Percentiles rank a stretch among this genome's conserved stretches.
Conservation (phyloP, 2,888 invertebrate species). For the Anagyrus pseudococci region DNA sequence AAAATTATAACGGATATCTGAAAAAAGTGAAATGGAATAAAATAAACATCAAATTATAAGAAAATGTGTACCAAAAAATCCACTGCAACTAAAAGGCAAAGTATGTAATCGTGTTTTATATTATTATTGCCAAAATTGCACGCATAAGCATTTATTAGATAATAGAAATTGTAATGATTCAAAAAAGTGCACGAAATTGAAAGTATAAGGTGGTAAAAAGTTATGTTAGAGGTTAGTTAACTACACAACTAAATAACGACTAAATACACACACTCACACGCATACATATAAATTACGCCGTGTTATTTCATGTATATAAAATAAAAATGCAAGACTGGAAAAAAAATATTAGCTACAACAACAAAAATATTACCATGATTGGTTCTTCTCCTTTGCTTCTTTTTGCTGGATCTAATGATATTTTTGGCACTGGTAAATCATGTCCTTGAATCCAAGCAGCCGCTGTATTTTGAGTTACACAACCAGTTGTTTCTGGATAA, state of each 20-base stretch:
- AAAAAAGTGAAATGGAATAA: slow-evolving; percentile 50
- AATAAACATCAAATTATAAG: slow-evolving; percentile 41
- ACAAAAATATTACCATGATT: slow-evolving; percentile 64
- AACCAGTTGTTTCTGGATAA: slow-evolving; percentile 89
- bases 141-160: slow-evolving; percentile 22
- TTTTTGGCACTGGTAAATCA: slow-evolving; percentile 79
- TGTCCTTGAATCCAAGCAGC: slow-evolving; percentile 83
- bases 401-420: slow-evolving; percentile 83
- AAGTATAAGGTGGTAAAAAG: slow-evolving; percentile 25
- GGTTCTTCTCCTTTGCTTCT: slow-evolving; percentile 68
- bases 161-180: slow-evolving; percentile 24
- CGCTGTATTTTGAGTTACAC: slow-evolving; percentile 79
- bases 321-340: neutral
- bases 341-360: neutral
- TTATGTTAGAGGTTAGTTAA: slow-evolving; percentile 9
- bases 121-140: slow-evolving; percentile 6
- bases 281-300: slow-evolving; percentile 25
- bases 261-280: slow-evolving; percentile 41
- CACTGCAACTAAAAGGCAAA: slow-evolving; percentile 33
- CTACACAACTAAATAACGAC: slow-evolving; percentile 18
- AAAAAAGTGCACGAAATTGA: slow-evolving; percentile 15
- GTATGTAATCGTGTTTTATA: slow-evolving; percentile 33
- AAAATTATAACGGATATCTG: slow-evolving; percentile 52
- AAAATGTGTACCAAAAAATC: slow-evolving; percentile 40
- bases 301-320: neutral